Evolutionary conservation across 2,113 vertebrate species (phyloP), one percentile per base, ranked within the genome.

Genomic region (Seriola aureovittata): DNA sequence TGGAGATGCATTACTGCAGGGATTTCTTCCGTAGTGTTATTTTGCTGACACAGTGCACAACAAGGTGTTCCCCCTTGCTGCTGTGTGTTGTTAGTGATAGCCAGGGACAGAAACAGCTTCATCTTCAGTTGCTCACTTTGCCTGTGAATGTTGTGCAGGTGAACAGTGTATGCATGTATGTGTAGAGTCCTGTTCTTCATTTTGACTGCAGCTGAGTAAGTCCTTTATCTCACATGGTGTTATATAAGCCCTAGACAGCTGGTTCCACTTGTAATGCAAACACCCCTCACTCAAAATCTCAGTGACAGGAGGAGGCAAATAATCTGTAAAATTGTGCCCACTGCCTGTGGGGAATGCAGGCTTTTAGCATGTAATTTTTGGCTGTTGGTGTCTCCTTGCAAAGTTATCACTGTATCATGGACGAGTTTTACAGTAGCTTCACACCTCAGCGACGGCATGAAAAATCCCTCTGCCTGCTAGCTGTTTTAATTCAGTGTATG

Each of bases 181-280:
- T 16, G 25, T 46, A 68, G 19, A 72, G 23, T 40, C 32, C 40
- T 19, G 29, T 40, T 83, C 55, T 73, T 80, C 55, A 55, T 66
- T 79, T 42, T 63, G 25, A 36, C 78, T 75, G 67, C 40, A 60
- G 67, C 25, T 19, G 11, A 82, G 68, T 32, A 74, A 48, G 50
- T 69, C 57, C 75, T 85, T 85, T 86, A 82, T 78, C 74, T 80
- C 62, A 21, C 79, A 57, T 34, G 29, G 63, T 54, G 75, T 91
- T 91, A 72, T 78, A 71, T 87, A 86, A 91, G 80, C 71, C 48
- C 13, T 10, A 78, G 70, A 88, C 83, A 88, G 80, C 86, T 85
- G 82, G 68, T 79, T 71, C 75, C 44, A 87, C 77, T 82, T 85
- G 68, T 55, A 67, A 80, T 64, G 58, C 77, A 82, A 87, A 74